phyloP scores from a whole-genome alignment of 2,888 invertebrate species.

The Dasypolia templi region DNA sequence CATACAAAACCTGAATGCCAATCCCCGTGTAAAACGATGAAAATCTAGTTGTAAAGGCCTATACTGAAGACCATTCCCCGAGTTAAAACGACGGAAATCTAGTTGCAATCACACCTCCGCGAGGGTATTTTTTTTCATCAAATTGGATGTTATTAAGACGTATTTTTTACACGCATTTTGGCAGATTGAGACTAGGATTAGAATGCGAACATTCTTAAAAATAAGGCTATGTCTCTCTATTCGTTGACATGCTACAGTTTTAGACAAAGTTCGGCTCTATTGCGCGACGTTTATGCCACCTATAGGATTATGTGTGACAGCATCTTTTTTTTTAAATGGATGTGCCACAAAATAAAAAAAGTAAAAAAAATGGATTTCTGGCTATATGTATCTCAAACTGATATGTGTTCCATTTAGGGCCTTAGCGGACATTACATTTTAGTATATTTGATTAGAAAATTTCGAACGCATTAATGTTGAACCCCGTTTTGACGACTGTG shows the following conservation, averaged over 20 bases:
- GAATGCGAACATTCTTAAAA: background rate
- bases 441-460: background rate
- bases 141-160: too few species aligned
- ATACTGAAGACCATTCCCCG: too few species aligned
- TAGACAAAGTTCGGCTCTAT: background rate
- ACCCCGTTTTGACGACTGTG: background rate
- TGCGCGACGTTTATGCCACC: background rate
- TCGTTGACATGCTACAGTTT: background rate
- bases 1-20: background rate
- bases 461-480: background rate
- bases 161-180: too few species aligned
- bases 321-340: background rate
- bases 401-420: background rate
- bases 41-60: too few species aligned
- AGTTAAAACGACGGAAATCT: background rate
- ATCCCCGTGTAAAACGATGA: too few species aligned
- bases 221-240: background rate
- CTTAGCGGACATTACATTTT: background rate
- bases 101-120: background rate
- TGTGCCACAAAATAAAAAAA: background rate
- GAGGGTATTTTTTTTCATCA: too few species aligned
- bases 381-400: background rate
- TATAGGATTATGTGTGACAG: background rate
- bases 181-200: background rate
- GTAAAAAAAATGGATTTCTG: background rate